Evolutionary conservation across 2,113 vertebrate species (phyloP).

Genomic region (Chaetodon auriga): DNA sequence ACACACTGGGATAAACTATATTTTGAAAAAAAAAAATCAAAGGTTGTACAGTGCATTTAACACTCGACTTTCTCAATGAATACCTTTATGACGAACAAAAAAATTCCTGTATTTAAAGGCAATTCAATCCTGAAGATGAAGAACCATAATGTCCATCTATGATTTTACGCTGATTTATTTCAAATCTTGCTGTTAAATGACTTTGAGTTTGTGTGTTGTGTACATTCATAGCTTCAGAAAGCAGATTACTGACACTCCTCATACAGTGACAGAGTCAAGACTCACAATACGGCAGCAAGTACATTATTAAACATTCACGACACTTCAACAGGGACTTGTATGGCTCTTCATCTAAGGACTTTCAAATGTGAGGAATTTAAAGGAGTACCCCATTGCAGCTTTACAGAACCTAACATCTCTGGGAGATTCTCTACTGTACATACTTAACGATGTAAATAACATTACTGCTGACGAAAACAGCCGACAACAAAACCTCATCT

Average conservation of each 20-base stretch:
- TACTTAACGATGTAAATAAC: conserved; percentile 76
- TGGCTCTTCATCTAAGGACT: conserved; percentile 76
- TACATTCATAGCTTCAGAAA: conserved; percentile 49
- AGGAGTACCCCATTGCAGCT: conserved; percentile 77
- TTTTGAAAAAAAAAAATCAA: conserved; percentile 69
- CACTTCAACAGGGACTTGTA: conserved; percentile 60
- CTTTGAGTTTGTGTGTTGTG: conserved; percentile 56
- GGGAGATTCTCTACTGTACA: conserved; percentile 81
- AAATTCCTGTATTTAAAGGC: conserved; percentile 69
- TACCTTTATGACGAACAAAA: conserved; percentile 72
- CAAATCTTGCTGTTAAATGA: conserved; percentile 45
- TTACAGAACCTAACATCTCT: conserved; percentile 81
- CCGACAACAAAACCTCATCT: conserved; percentile 78
- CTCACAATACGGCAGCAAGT: conserved; percentile 49
- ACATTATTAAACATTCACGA: conserved; percentile 36
- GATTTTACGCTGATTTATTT: conserved; percentile 56
- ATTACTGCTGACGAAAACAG: conserved; percentile 68
- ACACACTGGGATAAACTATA: conserved; percentile 77
- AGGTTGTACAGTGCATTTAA: conserved; percentile 78
- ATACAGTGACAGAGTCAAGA: conserved; percentile 16
- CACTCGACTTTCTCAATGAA: conserved; percentile 70
- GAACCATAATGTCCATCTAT: conserved; percentile 69
- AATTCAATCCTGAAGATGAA: conserved; percentile 68
- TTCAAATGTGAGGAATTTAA: conserved; percentile 61
- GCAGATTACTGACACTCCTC: conserved; percentile 26